Percentiles rank a stretch among this genome's conserved stretches.
Evolutionary conservation across 2,888 invertebrate genomes (phyloP).

Genomic region (Limnephilus auricula): DNA sequence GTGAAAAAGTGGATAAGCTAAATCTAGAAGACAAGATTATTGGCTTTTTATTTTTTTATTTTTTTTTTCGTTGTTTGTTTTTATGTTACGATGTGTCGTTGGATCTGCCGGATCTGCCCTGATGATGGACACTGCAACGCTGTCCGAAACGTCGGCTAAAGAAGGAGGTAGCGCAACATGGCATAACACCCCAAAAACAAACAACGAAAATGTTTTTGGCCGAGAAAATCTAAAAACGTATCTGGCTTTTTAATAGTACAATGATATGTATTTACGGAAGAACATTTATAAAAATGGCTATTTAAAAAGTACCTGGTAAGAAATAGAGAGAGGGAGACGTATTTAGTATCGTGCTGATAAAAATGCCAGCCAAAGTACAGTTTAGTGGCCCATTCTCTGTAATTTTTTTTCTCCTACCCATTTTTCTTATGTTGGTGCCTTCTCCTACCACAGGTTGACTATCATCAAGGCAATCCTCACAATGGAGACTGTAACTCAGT

Average conservation of each 20-base stretch:
- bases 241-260: too few species aligned
- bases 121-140: too few species aligned
- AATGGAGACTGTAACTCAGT: not conserved
- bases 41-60: too few species aligned
- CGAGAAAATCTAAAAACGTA: too few species aligned
- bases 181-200: too few species aligned
- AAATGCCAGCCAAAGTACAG: not conserved
- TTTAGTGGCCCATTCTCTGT: not conserved
- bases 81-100: too few species aligned
- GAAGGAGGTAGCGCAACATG: too few species aligned
- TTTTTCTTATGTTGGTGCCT: not conserved
- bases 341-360: not conserved
- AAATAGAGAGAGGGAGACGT: not conserved
- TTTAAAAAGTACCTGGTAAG: not conserved
- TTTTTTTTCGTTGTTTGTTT: too few species aligned
- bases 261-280: not conserved
- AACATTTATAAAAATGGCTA: not conserved
- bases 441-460: not conserved
- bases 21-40: not conserved
- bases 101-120: too few species aligned
- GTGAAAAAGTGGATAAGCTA: not conserved
- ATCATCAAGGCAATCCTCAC: not conserved
- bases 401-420: not conserved
- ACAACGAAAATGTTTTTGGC: too few species aligned
- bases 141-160: too few species aligned